These are phyloP conservation scores for Avahi laniger DNA, from an alignment of 2,797 vertebrate genomes.

Conservation along the genomic window DNA sequence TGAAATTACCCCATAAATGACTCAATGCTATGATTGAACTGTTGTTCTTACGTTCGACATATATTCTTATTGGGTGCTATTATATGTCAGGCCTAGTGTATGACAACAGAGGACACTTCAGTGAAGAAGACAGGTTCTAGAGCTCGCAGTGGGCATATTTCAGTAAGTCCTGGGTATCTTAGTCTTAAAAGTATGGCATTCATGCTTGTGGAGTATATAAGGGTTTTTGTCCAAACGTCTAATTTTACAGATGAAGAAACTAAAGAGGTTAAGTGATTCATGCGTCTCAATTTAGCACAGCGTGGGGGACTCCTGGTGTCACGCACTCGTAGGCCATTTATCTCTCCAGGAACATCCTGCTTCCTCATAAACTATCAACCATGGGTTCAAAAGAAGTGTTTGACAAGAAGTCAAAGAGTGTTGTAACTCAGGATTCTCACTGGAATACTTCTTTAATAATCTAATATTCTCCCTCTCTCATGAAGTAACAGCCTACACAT, in stretches of 20 bases:
- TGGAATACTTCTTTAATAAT: background rate
- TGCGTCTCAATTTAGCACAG: background rate
- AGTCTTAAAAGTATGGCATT: background rate
- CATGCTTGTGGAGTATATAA: background rate
- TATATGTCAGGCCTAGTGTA: background rate
- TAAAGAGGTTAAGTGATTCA: background rate
- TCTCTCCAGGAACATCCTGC: background rate
- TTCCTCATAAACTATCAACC: background rate
- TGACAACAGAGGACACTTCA: background rate
- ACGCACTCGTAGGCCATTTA: background rate
- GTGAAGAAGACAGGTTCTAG: background rate
- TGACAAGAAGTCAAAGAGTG: background rate
- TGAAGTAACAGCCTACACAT: background rate
- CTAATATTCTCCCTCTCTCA: background rate
- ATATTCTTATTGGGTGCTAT: background rate
- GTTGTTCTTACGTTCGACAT: background rate
- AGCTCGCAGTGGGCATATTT: background rate
- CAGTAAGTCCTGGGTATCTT: background rate
- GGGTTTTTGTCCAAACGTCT: background rate
- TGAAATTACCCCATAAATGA: background rate
- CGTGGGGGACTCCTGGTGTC: background rate
- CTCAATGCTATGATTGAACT: background rate
- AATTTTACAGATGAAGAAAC: background rate
- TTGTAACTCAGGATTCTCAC: background rate
- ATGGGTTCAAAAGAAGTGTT: background rate